Evolutionary conservation across 2,113 vertebrate genomes (phyloP), one percentile per base, ranked within the genome.

Genomic region (Spea multiplicata): DNA sequence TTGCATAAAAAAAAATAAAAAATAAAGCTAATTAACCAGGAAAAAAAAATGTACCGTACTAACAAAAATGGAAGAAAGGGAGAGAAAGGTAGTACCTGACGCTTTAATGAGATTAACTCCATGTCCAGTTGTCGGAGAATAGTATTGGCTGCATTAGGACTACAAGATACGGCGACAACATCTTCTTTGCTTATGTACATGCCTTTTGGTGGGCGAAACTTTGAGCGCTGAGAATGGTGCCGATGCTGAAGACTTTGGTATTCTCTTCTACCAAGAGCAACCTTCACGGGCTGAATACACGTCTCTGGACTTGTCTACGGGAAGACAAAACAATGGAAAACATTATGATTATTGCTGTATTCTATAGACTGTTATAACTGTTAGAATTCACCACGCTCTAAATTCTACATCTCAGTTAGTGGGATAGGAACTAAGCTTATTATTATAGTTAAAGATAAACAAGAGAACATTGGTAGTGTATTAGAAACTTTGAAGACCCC

Each of bases 141-240:
- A 12, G 95, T 96, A 90, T 92, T 97, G 83, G 97, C 97, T 45
- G 97, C 96, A 44, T 92, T 95, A 84, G 94, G 90, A 79, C 95
- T 96, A 90, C 96, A 98, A 86, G 97, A 98, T 62, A 99, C 94
- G 3, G 96, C 96, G 85, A 97, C 92, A 79, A 98, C 97, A 67
- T 99, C 97, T 87, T 99, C 97, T 88, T 97, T 96, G 71, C 92
- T 97, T 86, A 99, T 89, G 88, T 94, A 99, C 97, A 99, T 99
- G 92, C 97, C 97, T 90, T 98, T 98, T 4, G 97, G 97, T 0
- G 97, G 97, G 1, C 96, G 95, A 85, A 95, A 98, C 85, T 97
- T 98, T 50, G 96, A 95, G 5, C 97, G 94, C 85, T 98, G 96
- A 3, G 93, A 93, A 84, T 99, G 97, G 84, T 99, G 96, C 2